Evolutionary conservation across 2,888 invertebrate species (phyloP).

Genomic region (Psylliodes chrysocephalus): DNA sequence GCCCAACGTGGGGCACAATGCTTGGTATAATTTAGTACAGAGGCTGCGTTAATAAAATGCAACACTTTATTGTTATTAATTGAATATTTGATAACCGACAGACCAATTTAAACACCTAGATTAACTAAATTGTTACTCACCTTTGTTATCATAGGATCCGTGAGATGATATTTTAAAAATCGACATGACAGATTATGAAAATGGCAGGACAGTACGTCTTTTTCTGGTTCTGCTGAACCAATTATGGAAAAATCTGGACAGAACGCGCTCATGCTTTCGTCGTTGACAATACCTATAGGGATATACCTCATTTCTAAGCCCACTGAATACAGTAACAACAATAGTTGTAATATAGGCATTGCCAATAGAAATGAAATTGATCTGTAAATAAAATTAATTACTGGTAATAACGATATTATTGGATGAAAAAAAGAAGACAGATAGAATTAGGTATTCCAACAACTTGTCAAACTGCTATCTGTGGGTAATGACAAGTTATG

Average conservation of each 20-base stretch:
- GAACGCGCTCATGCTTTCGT: conserved; percentile 67
- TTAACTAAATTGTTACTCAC: conserved; percentile 8
- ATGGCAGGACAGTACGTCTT: conserved; percentile 58
- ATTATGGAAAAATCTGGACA: conserved; percentile 50
- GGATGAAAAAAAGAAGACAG: neutral
- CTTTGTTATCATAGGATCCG: conserved; percentile 65
- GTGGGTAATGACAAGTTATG: too few species aligned
- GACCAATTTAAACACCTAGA: neutral
- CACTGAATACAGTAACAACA: conserved; percentile 81
- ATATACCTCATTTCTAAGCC: conserved; percentile 80
- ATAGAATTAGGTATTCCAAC: too few species aligned
- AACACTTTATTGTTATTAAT: too few species aligned
- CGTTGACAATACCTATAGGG: conserved; percentile 79
- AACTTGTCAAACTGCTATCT: too few species aligned
- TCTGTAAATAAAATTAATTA: conserved; percentile 66
- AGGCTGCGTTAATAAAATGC: too few species aligned
- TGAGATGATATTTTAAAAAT: conserved; percentile 68
- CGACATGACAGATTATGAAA: conserved; percentile 70
- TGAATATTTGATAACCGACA: too few species aligned
- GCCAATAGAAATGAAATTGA: conserved; percentile 82
- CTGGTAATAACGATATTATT: too few species aligned
- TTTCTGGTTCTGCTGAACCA: neutral
- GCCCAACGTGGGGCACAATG: too few species aligned
- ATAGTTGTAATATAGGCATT: conserved; percentile 82
- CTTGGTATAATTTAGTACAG: too few species aligned